Conservation (phyloP, 2,888 invertebrate genomes). For the Agrochola litura region DNA sequence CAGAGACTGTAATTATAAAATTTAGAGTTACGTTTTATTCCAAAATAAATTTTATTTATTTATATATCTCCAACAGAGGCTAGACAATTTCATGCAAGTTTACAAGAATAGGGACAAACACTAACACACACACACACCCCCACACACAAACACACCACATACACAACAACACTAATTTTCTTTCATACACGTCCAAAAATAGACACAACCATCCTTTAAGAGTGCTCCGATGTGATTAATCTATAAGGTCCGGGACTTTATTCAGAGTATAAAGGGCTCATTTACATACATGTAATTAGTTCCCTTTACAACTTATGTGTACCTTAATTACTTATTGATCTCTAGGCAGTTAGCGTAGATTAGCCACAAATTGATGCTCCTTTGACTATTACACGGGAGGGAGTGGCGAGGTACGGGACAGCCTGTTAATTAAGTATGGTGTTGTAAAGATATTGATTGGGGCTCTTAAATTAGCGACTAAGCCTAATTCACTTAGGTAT, state of each 20-base stretch:
- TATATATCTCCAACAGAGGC: no score
- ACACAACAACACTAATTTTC: not conserved
- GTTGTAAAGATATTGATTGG: conserved; percentile 63
- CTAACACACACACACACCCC: no score
- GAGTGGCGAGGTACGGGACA: conserved; percentile 56
- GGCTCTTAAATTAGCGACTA: conserved; percentile 30
- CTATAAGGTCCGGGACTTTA: not conserved
- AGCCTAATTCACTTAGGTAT: not conserved
- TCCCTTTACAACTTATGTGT: conserved; percentile 34
- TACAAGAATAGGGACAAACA: no score
- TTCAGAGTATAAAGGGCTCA: not conserved
- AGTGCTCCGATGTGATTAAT: conserved; percentile 8
- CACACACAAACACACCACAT: no score
- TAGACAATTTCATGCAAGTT: no score
- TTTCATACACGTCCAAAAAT: conserved; percentile 9
- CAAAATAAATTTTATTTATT: conserved; percentile 1
- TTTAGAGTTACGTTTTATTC: not conserved
- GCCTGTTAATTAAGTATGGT: conserved; percentile 68
- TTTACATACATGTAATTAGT: not conserved
- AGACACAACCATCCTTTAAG: not conserved
- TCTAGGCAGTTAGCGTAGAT: conserved; percentile 48
- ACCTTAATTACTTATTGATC: conserved; percentile 58
- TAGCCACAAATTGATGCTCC: conserved; percentile 65
- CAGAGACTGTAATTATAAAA: not conserved
- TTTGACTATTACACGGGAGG: conserved; percentile 57